Percentiles rank a stretch among this genome's conserved stretches.
Evolutionary conservation across 2,797 vertebrate genomes (phyloP).

Genomic region (Rhinichthys osculus): DNA sequence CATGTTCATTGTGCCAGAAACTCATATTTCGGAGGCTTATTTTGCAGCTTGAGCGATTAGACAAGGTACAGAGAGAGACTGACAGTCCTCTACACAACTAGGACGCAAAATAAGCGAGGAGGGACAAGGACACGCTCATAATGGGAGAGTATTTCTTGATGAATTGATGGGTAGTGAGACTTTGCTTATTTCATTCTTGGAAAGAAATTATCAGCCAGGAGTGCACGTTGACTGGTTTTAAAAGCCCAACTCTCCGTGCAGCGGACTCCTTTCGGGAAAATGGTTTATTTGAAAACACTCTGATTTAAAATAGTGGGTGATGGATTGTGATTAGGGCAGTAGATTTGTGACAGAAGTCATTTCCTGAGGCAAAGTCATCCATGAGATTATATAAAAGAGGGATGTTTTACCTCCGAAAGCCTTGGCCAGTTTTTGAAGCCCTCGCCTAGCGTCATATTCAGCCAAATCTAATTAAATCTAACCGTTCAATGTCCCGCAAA

Average conservation of each 20-base stretch:
- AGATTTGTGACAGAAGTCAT: slow-evolving; percentile 59
- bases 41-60: slow-evolving; percentile 66
- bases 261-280: slow-evolving; percentile 31
- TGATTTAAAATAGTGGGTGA: slow-evolving; percentile 54
- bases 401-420: slow-evolving; percentile 24
- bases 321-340: slow-evolving; percentile 54
- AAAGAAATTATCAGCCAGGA: slow-evolving; percentile 51
- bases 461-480: slow-evolving; percentile 39
- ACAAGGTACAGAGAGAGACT: slow-evolving; percentile 24
- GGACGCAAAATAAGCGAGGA: slow-evolving; percentile 14
- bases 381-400: slow-evolving; percentile 49
- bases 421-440: neutral
- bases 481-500: slow-evolving; percentile 20
- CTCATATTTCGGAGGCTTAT: slow-evolving; percentile 69
- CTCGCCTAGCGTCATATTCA: neutral
- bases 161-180: slow-evolving; percentile 52
- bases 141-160: slow-evolving; percentile 34
- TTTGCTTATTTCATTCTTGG: slow-evolving; percentile 52
- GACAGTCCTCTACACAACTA: slow-evolving; percentile 8
- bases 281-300: slow-evolving; percentile 55
- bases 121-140: slow-evolving; percentile 29
- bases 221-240: slow-evolving; percentile 28
- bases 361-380: slow-evolving; percentile 59
- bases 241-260: slow-evolving; percentile 39
- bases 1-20: slow-evolving; percentile 75